Percentiles rank a stretch among this genome's conserved stretches.
Evolutionary conservation across 2,888 invertebrate species (phyloP).

Genomic region (Drosophila affinis): DNA sequence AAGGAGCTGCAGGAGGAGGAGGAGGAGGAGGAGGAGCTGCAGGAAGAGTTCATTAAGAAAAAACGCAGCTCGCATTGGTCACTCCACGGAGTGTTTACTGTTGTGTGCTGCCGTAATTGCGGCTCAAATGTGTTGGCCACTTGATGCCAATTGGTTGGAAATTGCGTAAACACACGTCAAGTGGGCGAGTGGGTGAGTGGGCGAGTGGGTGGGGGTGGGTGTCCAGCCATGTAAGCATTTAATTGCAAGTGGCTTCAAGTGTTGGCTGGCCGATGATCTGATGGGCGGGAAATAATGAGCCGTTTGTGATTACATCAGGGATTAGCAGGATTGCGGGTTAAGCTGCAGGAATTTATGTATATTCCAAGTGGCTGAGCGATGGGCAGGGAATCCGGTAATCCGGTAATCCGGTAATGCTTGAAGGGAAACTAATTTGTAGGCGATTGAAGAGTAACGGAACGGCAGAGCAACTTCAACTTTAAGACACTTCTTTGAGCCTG

Average conservation of each 20-base stretch:
- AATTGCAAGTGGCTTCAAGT: conserved; percentile 46
- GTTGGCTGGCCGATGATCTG: conserved; percentile 23
- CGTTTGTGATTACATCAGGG: conserved; percentile 30
- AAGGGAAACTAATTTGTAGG: neutral
- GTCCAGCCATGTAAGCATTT: conserved; percentile 37
- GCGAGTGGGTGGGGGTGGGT: neutral
- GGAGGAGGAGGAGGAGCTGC: neutral
- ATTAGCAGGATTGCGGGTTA: conserved; percentile 12
- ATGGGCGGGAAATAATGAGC: conserved; percentile 40
- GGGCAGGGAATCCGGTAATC: conserved; percentile 9
- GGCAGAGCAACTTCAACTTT: neutral
- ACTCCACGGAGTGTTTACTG: conserved; percentile 42
- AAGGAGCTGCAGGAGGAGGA: no score
- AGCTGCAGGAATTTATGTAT: conserved; percentile 38
- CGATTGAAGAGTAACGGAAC: no score
- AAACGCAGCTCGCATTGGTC: conserved; percentile 30
- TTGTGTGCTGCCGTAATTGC: conserved; percentile 32
- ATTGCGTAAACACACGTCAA: conserved; percentile 53
- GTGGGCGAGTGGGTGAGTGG: conserved; percentile 12
- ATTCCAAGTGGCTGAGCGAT: conserved; percentile 11
- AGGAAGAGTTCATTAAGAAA: conserved; percentile 50
- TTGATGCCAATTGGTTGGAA: conserved; percentile 61
- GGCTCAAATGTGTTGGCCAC: conserved; percentile 46
- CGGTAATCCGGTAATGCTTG: conserved; percentile 8
- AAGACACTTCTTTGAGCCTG: neutral